Conservation (phyloP, 2,888 invertebrate species). For the Stenodema calcarata region DNA sequence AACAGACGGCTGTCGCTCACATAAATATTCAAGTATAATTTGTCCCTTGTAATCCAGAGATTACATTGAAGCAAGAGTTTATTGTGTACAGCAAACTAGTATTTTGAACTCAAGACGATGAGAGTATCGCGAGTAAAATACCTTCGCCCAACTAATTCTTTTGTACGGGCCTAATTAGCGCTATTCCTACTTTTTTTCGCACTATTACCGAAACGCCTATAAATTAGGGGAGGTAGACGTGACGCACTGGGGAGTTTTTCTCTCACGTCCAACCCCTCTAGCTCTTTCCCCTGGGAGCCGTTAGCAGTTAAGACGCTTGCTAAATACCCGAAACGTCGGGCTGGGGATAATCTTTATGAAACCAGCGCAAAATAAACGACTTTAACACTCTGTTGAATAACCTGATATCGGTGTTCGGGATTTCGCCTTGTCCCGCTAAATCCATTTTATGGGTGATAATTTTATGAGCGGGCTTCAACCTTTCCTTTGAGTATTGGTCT, state of each 20-base stretch:
- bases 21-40: too few relatives aligned
- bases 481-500: too few relatives aligned
- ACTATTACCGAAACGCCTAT: neutral
- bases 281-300: neutral
- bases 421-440: too few relatives aligned
- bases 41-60: too few relatives aligned
- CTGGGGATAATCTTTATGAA: neutral
- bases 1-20: too few relatives aligned
- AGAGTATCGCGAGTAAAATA: neutral
- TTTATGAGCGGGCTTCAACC: too few relatives aligned
- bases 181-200: neutral
- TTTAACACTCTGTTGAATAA: too few relatives aligned
- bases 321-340: neutral
- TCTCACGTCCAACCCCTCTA: conserved; percentile 4
- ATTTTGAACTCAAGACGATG: too few relatives aligned
- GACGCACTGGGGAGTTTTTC: neutral
- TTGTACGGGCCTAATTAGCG: neutral
- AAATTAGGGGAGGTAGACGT: neutral
- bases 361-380: neutral
- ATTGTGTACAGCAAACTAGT: too few relatives aligned
- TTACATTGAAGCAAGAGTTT: too few relatives aligned
- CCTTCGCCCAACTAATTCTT: neutral
- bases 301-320: neutral
- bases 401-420: too few relatives aligned
- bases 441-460: too few relatives aligned